Conservation (phyloP, 2,888 invertebrate genomes). For the Microchrysa polita region DNA sequence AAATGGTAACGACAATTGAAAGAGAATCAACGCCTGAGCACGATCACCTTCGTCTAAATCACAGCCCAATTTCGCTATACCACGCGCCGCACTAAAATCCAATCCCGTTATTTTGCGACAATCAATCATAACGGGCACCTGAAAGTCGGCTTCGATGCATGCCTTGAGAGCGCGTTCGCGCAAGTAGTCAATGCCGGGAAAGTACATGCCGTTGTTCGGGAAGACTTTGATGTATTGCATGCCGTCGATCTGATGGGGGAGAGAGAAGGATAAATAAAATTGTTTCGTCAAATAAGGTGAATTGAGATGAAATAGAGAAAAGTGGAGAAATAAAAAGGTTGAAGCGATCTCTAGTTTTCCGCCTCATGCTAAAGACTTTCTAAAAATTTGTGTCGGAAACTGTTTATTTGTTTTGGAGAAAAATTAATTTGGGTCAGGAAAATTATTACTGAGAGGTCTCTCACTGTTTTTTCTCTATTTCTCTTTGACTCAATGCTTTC, state of each 20-base stretch:
- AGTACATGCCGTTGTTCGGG: constrained; percentile 76
- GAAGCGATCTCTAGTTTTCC: no score
- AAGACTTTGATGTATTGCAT: constrained; percentile 70
- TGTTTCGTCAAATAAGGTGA: background rate
- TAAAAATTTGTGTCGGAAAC: no score
- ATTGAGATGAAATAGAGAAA: constrained; percentile 13
- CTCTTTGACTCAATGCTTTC: no score
- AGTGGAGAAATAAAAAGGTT: no score
- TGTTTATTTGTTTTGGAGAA: no score
- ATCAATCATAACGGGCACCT: constrained; percentile 71
- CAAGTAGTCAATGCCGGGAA: constrained; percentile 76
- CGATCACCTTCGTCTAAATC: constrained; percentile 57
- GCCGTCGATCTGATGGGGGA: constrained; percentile 63
- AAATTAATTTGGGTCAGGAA: no score
- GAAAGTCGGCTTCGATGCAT: constrained; percentile 64
- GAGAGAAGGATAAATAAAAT: constrained; percentile 3
- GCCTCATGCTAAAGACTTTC: no score
- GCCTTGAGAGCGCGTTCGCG: constrained; percentile 69
- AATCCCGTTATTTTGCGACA: constrained; percentile 72
- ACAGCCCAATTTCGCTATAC: constrained; percentile 60
- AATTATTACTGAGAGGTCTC: no score
- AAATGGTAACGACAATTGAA: constrained; percentile 56
- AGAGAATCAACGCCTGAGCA: constrained; percentile 58
- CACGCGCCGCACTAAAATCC: constrained; percentile 75
- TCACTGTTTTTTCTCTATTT: no score